Evolutionary conservation across 1,140 invertebrate species (phyloP).

Genomic region (Drepana arcuata): DNA sequence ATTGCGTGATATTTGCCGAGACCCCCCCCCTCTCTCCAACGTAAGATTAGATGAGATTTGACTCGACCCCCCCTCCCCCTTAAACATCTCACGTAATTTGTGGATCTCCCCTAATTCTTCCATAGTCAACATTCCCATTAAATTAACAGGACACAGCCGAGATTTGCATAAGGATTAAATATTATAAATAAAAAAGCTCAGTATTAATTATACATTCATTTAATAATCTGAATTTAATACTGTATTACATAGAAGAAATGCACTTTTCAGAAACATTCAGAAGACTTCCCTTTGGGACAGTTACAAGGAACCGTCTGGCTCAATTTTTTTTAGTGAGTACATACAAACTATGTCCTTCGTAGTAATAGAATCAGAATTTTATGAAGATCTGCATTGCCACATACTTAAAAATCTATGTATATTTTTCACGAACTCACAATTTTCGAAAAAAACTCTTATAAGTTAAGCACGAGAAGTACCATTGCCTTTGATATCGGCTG

Average conservation of each 20-base stretch:
- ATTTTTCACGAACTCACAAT: conserved; percentile 63
- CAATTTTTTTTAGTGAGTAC: conserved; percentile 47
- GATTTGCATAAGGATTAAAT: too few species aligned
- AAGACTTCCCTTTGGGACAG: conserved; percentile 77
- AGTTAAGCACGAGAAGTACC: conserved; percentile 52
- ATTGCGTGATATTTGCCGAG: background rate
- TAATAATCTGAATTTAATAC: conserved; percentile 82
- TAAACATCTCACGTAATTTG: too few species aligned
- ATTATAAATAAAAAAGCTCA: conserved; percentile 7
- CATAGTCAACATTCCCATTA: too few species aligned
- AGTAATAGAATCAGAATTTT: conserved; percentile 56
- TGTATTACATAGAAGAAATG: conserved; percentile 92
- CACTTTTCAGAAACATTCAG: conserved; percentile 89
- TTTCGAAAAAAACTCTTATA: conserved; percentile 58
- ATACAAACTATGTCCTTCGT: conserved; percentile 53
- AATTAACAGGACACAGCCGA: too few species aligned
- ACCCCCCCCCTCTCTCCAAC: background rate
- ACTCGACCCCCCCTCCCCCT: background rate
- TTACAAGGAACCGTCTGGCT: conserved; percentile 51
- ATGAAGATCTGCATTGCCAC: conserved; percentile 71
- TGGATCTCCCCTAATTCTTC: too few species aligned
- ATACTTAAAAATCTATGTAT: conserved; percentile 71
- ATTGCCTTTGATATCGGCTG: conserved; percentile 56
- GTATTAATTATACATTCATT: conserved; percentile 59
- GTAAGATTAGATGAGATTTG: background rate